These are phyloP conservation scores for Lontra canadensis DNA, from an alignment of 2,113 vertebrate species.

Conservation along the genomic window DNA sequence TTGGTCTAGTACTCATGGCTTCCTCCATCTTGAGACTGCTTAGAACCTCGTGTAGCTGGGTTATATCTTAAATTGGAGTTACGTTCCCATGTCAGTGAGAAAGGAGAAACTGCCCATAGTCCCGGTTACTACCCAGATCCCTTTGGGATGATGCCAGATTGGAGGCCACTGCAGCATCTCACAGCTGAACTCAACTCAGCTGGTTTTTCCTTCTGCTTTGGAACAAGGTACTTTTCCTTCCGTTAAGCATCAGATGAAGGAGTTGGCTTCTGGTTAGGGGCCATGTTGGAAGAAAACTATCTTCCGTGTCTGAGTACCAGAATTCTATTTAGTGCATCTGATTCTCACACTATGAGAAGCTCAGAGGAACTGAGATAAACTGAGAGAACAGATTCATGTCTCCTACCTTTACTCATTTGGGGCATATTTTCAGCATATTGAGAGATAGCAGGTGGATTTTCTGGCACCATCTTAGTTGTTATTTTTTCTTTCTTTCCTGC, in stretches of 20 bases:
- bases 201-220: constrained; percentile 11
- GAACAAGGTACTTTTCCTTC: constrained; percentile 19
- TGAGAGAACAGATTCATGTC: constrained; percentile 2
- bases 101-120: not conserved
- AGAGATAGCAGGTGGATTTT: not conserved
- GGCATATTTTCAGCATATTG: not conserved
- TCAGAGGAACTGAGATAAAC: constrained; percentile 22
- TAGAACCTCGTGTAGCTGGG: not conserved
- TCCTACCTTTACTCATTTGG: not conserved
- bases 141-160: not conserved
- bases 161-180: not conserved
- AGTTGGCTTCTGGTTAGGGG: constrained; percentile 34
- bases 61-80: not conserved
- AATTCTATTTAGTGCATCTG: not conserved
- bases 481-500: constrained; percentile 7
- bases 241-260: constrained; percentile 37
- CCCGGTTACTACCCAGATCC: not conserved
- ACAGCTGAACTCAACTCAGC: not conserved
- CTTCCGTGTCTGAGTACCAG: not conserved
- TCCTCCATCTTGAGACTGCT: not conserved
- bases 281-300: constrained; percentile 43
- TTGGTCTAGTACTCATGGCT: not conserved
- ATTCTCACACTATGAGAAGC: not conserved
- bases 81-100: not conserved
- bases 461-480: not conserved